A percentile compares a stretch with the other conserved stretches of the same genome.
phyloP scores from a whole-genome alignment of 2,797 vertebrate genomes.

The Neosalanx taihuensis region DNA sequence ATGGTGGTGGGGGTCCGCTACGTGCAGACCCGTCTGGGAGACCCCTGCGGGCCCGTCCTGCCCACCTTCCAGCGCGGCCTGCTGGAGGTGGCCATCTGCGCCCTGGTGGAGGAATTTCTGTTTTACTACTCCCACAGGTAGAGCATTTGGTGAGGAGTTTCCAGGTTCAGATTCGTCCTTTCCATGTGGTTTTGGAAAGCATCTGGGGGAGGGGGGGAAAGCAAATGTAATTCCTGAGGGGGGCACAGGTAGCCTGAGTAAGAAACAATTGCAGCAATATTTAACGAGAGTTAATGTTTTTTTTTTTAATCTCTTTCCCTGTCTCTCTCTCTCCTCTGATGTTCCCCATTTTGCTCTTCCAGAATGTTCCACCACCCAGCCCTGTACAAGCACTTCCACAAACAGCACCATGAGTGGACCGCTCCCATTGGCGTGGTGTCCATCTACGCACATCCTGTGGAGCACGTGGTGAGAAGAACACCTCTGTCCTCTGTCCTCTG shows the following conservation, averaged over 20 bases:
- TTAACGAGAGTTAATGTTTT: background rate
- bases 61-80: constrained; percentile 89
- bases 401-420: constrained; percentile 96
- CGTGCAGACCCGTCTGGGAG: constrained; percentile 69
- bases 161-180: too few relatives aligned
- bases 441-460: constrained; percentile 86
- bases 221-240: too few relatives aligned
- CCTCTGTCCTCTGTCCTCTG: background rate
- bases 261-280: too few relatives aligned
- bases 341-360: background rate
- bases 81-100: constrained; percentile 76
- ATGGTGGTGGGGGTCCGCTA: constrained; percentile 72
- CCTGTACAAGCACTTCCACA: constrained; percentile 86
- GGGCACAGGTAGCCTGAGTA: too few relatives aligned
- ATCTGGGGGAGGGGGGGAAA: too few relatives aligned
- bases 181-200: too few relatives aligned
- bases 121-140: constrained; percentile 95
- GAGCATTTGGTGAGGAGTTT: background rate
- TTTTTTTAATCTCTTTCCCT: background rate
- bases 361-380: constrained; percentile 86
- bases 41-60: constrained; percentile 78
- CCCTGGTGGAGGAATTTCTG: constrained; percentile 81
- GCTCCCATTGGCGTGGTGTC: constrained; percentile 83
- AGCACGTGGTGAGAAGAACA: constrained; percentile 79
- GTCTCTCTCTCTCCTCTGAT: background rate